phyloP scores from a whole-genome alignment of 2,888 invertebrate genomes.

The Mesochorus sp. region DNA sequence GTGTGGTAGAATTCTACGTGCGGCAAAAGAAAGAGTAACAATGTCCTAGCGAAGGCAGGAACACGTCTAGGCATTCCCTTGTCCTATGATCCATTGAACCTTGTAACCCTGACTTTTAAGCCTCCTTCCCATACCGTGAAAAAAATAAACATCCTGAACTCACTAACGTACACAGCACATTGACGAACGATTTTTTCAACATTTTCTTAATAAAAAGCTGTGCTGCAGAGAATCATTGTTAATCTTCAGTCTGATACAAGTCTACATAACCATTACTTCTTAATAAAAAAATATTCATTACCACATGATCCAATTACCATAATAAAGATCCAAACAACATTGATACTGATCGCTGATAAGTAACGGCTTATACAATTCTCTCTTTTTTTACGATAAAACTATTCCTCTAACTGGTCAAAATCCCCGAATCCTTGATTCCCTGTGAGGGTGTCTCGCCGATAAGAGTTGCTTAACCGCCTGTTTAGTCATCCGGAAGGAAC shows the following conservation, averaged over 20 bases:
- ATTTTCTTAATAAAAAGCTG: not conserved
- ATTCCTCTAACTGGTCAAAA: slow-evolving; percentile 65
- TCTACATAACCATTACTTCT: no score
- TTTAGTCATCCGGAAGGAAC: slow-evolving; percentile 67
- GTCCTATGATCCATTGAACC: slow-evolving; percentile 73
- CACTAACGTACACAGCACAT: not conserved
- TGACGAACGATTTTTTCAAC: not conserved
- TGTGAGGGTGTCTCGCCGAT: slow-evolving; percentile 70
- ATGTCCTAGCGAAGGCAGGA: slow-evolving; percentile 80
- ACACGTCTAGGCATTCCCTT: slow-evolving; percentile 73
- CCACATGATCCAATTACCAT: no score
- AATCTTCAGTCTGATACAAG: no score
- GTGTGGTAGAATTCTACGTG: slow-evolving; percentile 64
- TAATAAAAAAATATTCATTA: no score
- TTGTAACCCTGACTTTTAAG: slow-evolving; percentile 37
- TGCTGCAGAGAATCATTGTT: not conserved
- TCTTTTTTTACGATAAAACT: no score
- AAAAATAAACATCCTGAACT: not conserved
- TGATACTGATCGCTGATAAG: no score
- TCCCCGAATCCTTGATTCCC: slow-evolving; percentile 74
- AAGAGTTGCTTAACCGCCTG: slow-evolving; percentile 64
- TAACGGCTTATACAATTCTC: no score
- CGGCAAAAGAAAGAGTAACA: slow-evolving; percentile 66
- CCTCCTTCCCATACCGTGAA: slow-evolving; percentile 9
- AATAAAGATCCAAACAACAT: no score